Base-by-base conservation (phyloP, 35 echinoderm and acorn worm genomes). In the Ophioderma brevispina region DNA sequence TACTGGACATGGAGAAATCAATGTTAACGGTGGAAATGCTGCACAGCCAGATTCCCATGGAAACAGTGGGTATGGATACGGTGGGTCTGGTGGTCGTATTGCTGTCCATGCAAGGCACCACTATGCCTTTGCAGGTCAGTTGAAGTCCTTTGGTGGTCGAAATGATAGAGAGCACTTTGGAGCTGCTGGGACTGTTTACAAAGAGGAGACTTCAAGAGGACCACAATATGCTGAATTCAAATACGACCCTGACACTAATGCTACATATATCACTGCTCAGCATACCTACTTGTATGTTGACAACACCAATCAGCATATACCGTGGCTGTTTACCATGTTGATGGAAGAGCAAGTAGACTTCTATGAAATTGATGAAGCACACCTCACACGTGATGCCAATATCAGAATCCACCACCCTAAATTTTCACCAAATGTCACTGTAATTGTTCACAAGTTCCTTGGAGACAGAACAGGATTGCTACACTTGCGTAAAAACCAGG, bases 191-290 rank as follows among this genome's bases (percentile, higher is more conserved):
- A 97, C 95, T 18, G 75, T 81, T 33, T 97, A 97, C 32, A 89
- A 87, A 17, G 95, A 97, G 64, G 95, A 97, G 79, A 97, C 91
- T 18, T 83, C 89, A 33, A 70, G 95, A 39, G 95, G 95, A 33
- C 95, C 95, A 28, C 95, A 97, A 75, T 97, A 97, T 88, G 84
- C 84, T 31, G 95, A 97, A 23, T 87, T 97, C 31, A 97, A 97
- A 84, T 94, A 93, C 55, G 80, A 93, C 35, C 83, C 78, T 63
- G 85, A 88, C 34, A 91, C 95, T 64, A 93, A 93, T 88, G 50
- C 84, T 76, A 87, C 92, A 0, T 91, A 59, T 56, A 50, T 83
- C 37, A 88, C 90, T 49, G 91, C 91, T 49, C 81, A 93, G 31
- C 95, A 97, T 78, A 52, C 81, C 33, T 91, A 94, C 80, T 49